Base-by-base conservation (phyloP, 2,113 vertebrate genomes). In the Trematocara variabile region DNA sequence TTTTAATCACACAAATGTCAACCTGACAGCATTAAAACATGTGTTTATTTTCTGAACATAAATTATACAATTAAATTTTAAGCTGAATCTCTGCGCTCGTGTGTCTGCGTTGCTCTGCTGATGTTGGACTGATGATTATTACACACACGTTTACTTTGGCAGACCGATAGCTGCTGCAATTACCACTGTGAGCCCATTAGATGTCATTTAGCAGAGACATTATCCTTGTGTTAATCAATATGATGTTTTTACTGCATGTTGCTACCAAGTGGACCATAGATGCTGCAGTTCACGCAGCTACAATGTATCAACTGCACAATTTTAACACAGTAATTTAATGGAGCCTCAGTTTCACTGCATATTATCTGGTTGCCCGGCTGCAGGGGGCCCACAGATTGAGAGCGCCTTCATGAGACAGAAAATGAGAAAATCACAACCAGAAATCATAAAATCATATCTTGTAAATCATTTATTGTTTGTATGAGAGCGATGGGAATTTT, bases 381-480 rank as follows among this genome's bases (percentile, higher is more conserved):
- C 65, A 70, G 41, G 22, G 63, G 39, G 3, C 8, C 63, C 14
- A 30, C 41, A 73, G 20, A 16, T 46, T 28, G 13, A 41, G 2
- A 41, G 12, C 7, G 0, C 0, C n/a, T 39, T 68, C 63, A 25
- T 22, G 11, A 41, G 13, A 46, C 2, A 4, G 68, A 48, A 37
- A 18, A 30, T n/a, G 16, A 48, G 7, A 13, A 33, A 63, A 54
- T 6, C 6, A 60, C 28, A 30, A 12, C 20, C 7, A 6, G 73
- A 30, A 86, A 56, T 20, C n/a, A 16, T 63, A 75, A 30, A 58
- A 83, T 37, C 10, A 33, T 52, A 50, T 86, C 48, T 44, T 52
- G 6, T 70, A 50, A 87, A 22, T 55, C 41, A 75, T 83, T 58
- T 33, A 39, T 53, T 77, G 39, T 52, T 30, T 84, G 58, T 13